Evolutionary conservation across 2,888 invertebrate species (phyloP).

Genomic region (Melitaea athalia): DNA sequence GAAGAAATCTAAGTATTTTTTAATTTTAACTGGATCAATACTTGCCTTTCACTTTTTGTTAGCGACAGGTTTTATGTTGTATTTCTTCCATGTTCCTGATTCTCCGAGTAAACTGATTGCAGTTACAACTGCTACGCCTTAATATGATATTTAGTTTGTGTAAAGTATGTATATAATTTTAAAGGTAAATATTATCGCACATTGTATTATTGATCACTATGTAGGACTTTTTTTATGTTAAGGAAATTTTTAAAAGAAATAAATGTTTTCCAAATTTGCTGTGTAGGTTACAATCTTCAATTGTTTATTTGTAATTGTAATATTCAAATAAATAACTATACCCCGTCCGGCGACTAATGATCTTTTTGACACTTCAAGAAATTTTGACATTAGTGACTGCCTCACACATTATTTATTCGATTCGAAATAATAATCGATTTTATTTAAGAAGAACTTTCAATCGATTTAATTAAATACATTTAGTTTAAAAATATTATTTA

Average conservation of each 20-base stretch:
- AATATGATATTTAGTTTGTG: neutral
- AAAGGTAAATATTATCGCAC: neutral
- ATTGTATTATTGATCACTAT: neutral
- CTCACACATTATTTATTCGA: too few species aligned
- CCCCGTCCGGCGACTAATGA: too few species aligned
- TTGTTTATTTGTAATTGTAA: too few species aligned
- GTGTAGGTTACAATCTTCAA: too few species aligned
- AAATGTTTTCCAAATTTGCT: neutral
- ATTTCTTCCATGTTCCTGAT: constrained; percentile 87
- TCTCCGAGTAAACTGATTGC: constrained; percentile 32
- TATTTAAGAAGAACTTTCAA: too few species aligned
- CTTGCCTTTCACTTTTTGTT: constrained; percentile 90
- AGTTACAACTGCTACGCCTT: constrained; percentile 44
- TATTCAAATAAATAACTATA: too few species aligned
- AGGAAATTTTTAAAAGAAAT: too few species aligned
- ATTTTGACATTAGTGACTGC: too few species aligned
- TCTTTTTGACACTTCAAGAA: too few species aligned
- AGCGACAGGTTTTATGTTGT: constrained; percentile 93
- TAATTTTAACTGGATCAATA: constrained; percentile 81
- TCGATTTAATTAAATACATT: too few species aligned
- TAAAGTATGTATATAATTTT: constrained; percentile 5
- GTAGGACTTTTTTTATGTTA: neutral
- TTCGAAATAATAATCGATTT: too few species aligned
- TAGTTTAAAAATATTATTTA: too few species aligned
- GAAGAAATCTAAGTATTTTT: constrained; percentile 82